Evolutionary conservation across 2,888 invertebrate genomes (phyloP).

Genomic region (Epistrophella euchroma): DNA sequence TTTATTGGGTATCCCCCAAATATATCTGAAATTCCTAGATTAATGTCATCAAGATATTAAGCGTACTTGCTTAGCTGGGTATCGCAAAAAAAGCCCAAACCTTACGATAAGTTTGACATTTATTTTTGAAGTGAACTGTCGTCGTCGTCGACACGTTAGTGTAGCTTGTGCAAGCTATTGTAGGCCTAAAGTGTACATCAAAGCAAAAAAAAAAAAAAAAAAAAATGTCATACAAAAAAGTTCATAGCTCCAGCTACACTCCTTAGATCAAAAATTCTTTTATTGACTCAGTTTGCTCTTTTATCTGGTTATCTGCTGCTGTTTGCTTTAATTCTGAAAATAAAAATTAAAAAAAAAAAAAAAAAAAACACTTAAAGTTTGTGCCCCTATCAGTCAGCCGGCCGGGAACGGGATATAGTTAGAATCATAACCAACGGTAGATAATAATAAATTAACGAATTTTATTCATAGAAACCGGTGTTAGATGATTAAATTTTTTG

Average conservation of each 20-base stretch:
- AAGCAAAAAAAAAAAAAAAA: slow-evolving; percentile 24
- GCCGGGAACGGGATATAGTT: slow-evolving; percentile 1
- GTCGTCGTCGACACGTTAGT: not conserved
- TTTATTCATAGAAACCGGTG: slow-evolving; percentile 67
- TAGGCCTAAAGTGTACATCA: slow-evolving; percentile 31
- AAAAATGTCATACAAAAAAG: slow-evolving; percentile 12
- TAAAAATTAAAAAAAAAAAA: not conserved
- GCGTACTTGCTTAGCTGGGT: not conserved
- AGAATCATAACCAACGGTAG: slow-evolving; percentile 25
- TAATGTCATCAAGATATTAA: slow-evolving; percentile 1
- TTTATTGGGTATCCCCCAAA: slow-evolving; percentile 19
- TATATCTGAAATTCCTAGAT: slow-evolving; percentile 16
- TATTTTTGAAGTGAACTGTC: slow-evolving; percentile 2
- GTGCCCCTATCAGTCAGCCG: slow-evolving; percentile 8
- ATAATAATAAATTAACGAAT: slow-evolving; percentile 59
- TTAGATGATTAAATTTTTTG: slow-evolving; percentile 57
- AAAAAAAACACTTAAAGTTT: slow-evolving; percentile 3
- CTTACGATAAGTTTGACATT: slow-evolving; percentile 30
- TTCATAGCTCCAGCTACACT: slow-evolving; percentile 41
- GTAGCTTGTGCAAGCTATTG: slow-evolving; percentile 22
- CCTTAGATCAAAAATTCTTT: slow-evolving; percentile 53
- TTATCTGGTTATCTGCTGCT: slow-evolving; percentile 51
- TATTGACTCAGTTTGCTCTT: slow-evolving; percentile 57
- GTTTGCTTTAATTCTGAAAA: slow-evolving; percentile 16
- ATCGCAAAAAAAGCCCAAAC: slow-evolving; percentile 25